Evolutionary conservation across 1,140 invertebrate species (phyloP).

Genomic region (Muscidifurax raptorellus): DNA sequence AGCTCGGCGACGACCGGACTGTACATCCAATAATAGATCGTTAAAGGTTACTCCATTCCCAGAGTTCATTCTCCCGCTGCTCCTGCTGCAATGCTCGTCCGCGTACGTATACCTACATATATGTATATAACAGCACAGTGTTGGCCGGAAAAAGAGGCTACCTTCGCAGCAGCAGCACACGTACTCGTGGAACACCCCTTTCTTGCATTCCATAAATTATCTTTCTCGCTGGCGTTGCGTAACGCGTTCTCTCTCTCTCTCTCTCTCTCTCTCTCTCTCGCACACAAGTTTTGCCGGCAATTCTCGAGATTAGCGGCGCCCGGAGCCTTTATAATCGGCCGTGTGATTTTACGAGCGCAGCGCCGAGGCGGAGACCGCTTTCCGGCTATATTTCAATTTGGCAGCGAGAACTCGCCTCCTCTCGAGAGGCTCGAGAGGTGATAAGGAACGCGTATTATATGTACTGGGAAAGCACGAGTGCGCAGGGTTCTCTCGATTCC

Average conservation of each 20-base stretch:
- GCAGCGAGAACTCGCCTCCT: background rate
- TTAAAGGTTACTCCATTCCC: background rate
- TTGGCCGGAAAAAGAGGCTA: background rate
- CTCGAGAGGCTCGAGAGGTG: background rate
- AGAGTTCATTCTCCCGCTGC: background rate
- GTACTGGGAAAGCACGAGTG: background rate
- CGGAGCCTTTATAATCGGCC: background rate
- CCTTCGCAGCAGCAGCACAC: background rate
- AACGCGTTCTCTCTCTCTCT: background rate
- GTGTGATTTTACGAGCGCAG: background rate
- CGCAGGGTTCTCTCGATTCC: background rate
- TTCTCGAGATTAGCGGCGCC: conserved; percentile 25
- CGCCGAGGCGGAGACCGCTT: background rate
- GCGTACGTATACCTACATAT: background rate
- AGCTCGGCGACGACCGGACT: background rate
- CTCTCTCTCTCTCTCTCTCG: background rate
- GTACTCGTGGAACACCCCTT: background rate
- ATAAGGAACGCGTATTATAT: background rate
- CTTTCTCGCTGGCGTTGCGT: background rate
- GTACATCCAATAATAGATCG: background rate
- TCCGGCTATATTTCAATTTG: conserved; percentile 37
- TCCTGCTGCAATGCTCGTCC: background rate
- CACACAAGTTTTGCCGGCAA: background rate
- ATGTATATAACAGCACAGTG: background rate
- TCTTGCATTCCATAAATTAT: conserved; percentile 24